Base-by-base conservation (phyloP, 2,113 vertebrate genomes). In the Ovis canadensis region DNA sequence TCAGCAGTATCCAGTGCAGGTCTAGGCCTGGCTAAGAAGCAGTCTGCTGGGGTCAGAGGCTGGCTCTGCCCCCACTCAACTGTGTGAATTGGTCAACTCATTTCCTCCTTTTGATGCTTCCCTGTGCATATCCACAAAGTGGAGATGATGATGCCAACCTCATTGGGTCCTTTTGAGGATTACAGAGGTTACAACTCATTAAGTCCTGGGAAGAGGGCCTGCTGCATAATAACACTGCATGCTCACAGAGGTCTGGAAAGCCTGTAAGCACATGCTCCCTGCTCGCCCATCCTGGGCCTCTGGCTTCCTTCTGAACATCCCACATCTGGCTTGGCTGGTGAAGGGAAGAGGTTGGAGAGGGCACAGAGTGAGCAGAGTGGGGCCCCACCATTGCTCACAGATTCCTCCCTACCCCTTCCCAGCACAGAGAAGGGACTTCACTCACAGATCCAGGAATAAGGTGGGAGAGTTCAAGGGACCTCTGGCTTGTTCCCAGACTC, bases 201-300 rank as follows among this genome's bases (percentile, higher is more conserved):
- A 71, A 85, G n/a, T 13, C n/a, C 23, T 17, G 77, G n/a, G 52
- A 62, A 83, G 43, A 64, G 11, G 33, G 6, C 25, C 67, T 27
- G 8, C 3, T 8, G 3, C 5, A 13, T 0, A 1, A 2, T 13
- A 10, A 27, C 5, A 17, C 9, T 27, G 31, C 64, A 62, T 6
- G 4, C 36, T 14, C 27, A 6, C 2, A 23, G 82, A 85, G 81
- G 29, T 10, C n/a, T 57, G 57, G 36, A 54, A 71, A 82, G 19
- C 60, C 74, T 59, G 2, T 8, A 55, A n/a, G 33, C 16, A 27
- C 4, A 2, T 0, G 29, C 19, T 10, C 33, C 3, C 0, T 8
- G 7, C 10, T 23, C 40, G n/a, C 55, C 64, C 21, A 27, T 14
- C 43, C 50, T 45, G 7, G 23, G 33, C 14, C 23, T 33, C 90